These are phyloP conservation scores for Penelope pileata DNA, from an alignment of 2,113 vertebrate species.

Conservation along the genomic window DNA sequence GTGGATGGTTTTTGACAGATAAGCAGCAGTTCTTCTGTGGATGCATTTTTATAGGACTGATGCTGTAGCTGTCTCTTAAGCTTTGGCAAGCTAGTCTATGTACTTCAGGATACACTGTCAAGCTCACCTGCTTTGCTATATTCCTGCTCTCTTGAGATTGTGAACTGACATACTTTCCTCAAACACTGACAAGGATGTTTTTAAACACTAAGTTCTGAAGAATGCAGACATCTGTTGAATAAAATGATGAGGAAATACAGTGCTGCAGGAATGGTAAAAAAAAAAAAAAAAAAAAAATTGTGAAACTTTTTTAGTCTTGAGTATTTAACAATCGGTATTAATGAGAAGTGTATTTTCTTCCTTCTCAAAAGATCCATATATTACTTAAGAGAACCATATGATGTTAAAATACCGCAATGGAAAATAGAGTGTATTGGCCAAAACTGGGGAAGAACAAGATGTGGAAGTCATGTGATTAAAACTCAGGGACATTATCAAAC, in stretches of 20 bases:
- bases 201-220: not conserved
- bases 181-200: not conserved
- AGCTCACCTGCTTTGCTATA: not conserved
- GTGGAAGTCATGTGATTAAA: fast-evolving
- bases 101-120: not conserved
- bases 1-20: not conserved
- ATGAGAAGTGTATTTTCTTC: not conserved
- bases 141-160: not conserved
- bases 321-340: not conserved
- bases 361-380: not conserved
- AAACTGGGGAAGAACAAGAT: not conserved
- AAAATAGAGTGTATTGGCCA: not conserved
- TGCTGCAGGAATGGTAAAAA: not conserved
- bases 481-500: not conserved
- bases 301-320: not conserved
- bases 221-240: not conserved
- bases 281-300: not conserved
- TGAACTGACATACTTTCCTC: not conserved
- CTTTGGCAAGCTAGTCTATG: not conserved
- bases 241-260: not conserved
- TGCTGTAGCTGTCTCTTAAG: not conserved
- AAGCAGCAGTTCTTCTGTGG: not conserved
- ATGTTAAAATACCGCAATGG: not conserved
- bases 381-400: not conserved
- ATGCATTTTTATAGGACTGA: not conserved